Base-by-base conservation (phyloP, 2,797 vertebrate species). In the Scolopax rusticola region DNA sequence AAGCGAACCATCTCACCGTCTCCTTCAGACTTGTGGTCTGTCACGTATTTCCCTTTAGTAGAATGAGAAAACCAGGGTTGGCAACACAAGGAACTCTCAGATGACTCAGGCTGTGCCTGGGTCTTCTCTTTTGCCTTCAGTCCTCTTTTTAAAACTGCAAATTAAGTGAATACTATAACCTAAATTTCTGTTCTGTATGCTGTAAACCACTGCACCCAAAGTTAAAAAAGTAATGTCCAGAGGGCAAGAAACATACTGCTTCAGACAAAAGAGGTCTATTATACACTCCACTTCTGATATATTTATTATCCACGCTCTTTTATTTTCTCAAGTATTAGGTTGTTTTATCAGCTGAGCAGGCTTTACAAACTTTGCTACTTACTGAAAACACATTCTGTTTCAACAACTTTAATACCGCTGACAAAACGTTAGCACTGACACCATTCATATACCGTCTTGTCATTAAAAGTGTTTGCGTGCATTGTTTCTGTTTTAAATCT, bases 1-100 rank as follows among this genome's bases (percentile, higher is more conserved):
- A 38, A 57, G 13, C 2, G 0, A 9, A 20, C 0, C 1, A 65
- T 8, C 33, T 43, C 48, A 30, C 2, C 0, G 0, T 8, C 53
- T 47, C 45, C 57, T 38, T 13, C 75, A 65, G 13, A 51, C 24
- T 27, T 24, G 8, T 0, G 2, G 11, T 8, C n/a, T 7, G 6
- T 8, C 70, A 56, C 27, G 1, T 20, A 19, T 8, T 32, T 27
- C 38, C 17, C 36, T 14, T 30, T 2, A 16, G n/a, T 0, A 32
- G 19, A 92, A 43, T 6, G 20, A 10, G 20, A 84, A 17, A 41
- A 45, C 0, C 21, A 45, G 41, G 11, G 25, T 15, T n/a, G 67
- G 36, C 32, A 54, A 24, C 20, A 13, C 0, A 0, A 56, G 25
- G 17, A 87, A 30, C 43, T 9, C 21, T 4, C 25, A 45, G 33